Conservation (phyloP, 2,797 vertebrate genomes). For the Argentina silus region DNA sequence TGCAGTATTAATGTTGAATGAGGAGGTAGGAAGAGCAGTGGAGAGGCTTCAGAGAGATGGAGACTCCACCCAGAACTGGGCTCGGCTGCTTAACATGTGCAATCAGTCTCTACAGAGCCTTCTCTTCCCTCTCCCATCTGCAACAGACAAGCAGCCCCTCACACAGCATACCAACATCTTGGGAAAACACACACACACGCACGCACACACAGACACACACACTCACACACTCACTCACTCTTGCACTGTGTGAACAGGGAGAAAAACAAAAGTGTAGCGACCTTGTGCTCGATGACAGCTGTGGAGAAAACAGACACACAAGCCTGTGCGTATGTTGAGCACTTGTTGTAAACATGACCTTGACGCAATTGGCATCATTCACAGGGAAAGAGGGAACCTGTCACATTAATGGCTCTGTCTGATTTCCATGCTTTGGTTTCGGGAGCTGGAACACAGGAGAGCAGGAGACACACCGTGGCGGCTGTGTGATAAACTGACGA, state of each 20-base stretch:
- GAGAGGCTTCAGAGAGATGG: constrained; percentile 39
- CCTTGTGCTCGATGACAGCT: not conserved
- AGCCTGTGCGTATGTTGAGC: constrained; percentile 9
- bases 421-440: not conserved
- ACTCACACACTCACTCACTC: constrained; percentile 16
- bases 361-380: not conserved
- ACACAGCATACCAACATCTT: not conserved
- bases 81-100: constrained; percentile 26
- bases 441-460: not conserved
- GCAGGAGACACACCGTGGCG: not conserved
- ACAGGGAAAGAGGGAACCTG: not conserved
- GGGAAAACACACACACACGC: not conserved
- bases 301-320: constrained; percentile 6
- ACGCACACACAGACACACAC: constrained; percentile 14
- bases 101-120: constrained; percentile 26
- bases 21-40: constrained; percentile 24
- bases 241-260: not conserved
- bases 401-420: not conserved
- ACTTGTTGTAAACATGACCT: constrained; percentile 23
- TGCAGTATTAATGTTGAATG: constrained; percentile 57
- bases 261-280: not conserved
- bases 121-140: not conserved
- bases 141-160: not conserved
- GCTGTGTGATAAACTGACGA: not conserved
- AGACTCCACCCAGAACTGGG: constrained; percentile 7